Conservation (phyloP, 1,140 invertebrate genomes). For the Protaetia brevitarsis region DNA sequence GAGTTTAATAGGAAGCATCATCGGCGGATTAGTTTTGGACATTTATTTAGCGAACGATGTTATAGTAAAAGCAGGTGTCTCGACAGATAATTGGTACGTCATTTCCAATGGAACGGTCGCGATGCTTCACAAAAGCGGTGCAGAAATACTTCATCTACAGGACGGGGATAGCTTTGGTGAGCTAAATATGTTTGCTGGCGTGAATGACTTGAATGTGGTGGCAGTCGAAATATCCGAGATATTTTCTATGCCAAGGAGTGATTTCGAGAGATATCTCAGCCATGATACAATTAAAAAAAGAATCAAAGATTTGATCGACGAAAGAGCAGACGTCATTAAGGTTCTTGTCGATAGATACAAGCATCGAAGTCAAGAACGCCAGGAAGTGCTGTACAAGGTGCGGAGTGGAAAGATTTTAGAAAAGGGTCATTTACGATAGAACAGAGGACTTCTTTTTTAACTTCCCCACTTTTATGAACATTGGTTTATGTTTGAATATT, state of each 20-base stretch:
- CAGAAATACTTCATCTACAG: constrained; percentile 39
- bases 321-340: background rate
- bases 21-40: constrained; percentile 46
- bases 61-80: constrained; percentile 50
- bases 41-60: constrained; percentile 53
- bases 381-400: constrained; percentile 22
- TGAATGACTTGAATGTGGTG: background rate
- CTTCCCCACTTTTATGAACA: background rate
- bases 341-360: background rate
- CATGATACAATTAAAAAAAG: background rate
- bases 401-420: constrained; percentile 20
- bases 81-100: constrained; percentile 51
- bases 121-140: constrained; percentile 49
- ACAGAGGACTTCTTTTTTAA: too few relatives aligned
- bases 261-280: constrained; percentile 15
- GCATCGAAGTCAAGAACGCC: background rate
- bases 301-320: background rate
- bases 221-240: constrained; percentile 30
- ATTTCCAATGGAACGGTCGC: constrained; percentile 55
- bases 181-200: background rate
- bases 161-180: constrained; percentile 31
- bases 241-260: constrained; percentile 24
- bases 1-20: constrained; percentile 45
- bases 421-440: background rate
- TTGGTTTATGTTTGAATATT: too few relatives aligned